Evolutionary conservation across 1,140 invertebrate genomes (phyloP).

Genomic region (Pseudomyrmex cubaensis): DNA sequence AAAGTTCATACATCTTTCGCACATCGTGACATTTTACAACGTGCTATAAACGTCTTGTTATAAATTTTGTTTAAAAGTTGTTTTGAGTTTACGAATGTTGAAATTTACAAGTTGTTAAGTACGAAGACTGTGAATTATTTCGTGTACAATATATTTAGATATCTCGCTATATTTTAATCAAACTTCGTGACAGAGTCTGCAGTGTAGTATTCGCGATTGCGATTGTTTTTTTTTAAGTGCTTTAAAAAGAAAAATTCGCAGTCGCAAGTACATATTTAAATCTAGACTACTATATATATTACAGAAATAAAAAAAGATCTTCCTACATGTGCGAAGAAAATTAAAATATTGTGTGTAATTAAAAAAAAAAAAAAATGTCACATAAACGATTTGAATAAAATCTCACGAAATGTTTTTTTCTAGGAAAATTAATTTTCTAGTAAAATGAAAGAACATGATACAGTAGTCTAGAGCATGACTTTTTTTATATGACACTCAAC

Average conservation of each 20-base stretch:
- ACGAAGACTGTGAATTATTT: not conserved
- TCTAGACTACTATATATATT: constrained; percentile 49
- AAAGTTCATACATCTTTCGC: not conserved
- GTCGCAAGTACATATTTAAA: constrained; percentile 11
- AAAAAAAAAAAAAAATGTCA: too few species aligned
- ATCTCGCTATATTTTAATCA: too few species aligned
- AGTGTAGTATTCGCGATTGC: constrained; percentile 9
- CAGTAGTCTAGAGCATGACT: constrained; percentile 46
- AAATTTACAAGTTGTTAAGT: not conserved
- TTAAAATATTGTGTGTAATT: too few species aligned
- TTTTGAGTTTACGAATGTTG: not conserved
- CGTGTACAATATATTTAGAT: too few species aligned
- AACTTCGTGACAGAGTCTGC: too few species aligned
- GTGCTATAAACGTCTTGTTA: too few species aligned
- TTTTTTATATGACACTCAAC: constrained; percentile 1
- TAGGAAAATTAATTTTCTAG: too few species aligned
- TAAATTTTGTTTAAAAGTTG: too few species aligned
- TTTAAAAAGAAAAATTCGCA: not conserved
- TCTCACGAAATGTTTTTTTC: not conserved
- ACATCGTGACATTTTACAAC: not conserved
- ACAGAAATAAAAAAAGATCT: not conserved
- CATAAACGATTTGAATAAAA: too few species aligned
- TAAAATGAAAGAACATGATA: not conserved
- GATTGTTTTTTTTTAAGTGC: not conserved
- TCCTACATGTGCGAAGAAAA: not conserved